Conservation (phyloP, 2,888 invertebrate species). For the Euplexia lucipara region DNA sequence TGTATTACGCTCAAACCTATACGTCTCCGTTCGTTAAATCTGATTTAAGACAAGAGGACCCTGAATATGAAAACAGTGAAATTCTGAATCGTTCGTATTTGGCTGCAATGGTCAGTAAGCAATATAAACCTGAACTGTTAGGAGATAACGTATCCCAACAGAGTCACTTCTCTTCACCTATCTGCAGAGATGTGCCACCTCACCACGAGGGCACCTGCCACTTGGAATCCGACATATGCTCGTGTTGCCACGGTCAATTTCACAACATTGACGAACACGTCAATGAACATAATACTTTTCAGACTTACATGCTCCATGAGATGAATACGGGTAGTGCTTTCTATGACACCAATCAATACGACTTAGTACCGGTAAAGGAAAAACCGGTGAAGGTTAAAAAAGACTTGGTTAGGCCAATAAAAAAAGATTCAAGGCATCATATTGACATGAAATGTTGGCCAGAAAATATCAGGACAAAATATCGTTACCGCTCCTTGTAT, state of each 20-base stretch:
- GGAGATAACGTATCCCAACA: conserved; percentile 69
- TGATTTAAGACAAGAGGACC: conserved; percentile 9
- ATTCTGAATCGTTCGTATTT: conserved; percentile 67
- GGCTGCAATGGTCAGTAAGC: conserved; percentile 73
- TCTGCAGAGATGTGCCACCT: conserved; percentile 75
- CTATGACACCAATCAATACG: conserved; percentile 82
- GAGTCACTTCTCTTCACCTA: conserved; percentile 79
- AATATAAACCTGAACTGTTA: conserved; percentile 72
- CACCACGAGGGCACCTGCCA: conserved; percentile 9
- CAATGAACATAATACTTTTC: conserved; percentile 49
- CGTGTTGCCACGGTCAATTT: conserved; percentile 78
- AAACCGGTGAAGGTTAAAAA: conserved; percentile 68
- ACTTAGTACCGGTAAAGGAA: conserved; percentile 84
- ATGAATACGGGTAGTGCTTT: conserved; percentile 67
- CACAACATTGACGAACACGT: conserved; percentile 77
- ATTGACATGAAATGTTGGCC: conserved; percentile 67
- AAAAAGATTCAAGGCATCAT: conserved; percentile 61
- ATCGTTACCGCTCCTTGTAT: conserved; percentile 30
- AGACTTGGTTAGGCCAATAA: conserved; percentile 62
- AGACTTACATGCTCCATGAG: conserved; percentile 47
- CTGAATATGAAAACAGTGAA: conserved; percentile 9
- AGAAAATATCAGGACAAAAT: conserved; percentile 66
- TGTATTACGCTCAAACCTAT: conserved; percentile 76
- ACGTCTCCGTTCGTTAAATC: conserved; percentile 64
- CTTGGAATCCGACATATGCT: conserved; percentile 77